Base-by-base conservation (phyloP, 2,797 vertebrate genomes). In the Zalophus californianus region DNA sequence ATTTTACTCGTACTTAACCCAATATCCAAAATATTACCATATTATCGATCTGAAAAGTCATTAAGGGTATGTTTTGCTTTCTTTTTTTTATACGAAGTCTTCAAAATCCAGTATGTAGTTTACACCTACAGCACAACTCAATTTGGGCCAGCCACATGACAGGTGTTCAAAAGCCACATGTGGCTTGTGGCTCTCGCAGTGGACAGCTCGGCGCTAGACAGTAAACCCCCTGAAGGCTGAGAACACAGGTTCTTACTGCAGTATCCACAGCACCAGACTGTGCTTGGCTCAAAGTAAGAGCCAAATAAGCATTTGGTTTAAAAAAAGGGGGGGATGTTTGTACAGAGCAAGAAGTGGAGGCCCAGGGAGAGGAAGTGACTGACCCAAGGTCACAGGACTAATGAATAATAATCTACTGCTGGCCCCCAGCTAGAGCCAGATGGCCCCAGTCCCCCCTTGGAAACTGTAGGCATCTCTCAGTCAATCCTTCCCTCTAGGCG, bases 101-200 rank as follows among this genome's bases (percentile, higher is more conserved):
- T 95, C 54, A 73, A 54, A 83, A 60, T 27, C 52, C 38, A 29
- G 1, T 32, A 3, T 73, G 7, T 72, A 56, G 68, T 50, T 68
- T 58, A 52, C 3, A 77, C 8, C 15, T 38, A 54, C 14, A 85
- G 35, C 2, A 5, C 38, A 70, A 70, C 23, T 25, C 75, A n/a
- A 0, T 32, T n/a, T 52, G 20, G 60, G 50, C n/a, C 13, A 1
- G 7, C 18, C 48, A 18, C 38, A 44, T 70, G 52, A 38, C 66
- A 50, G 5, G 35, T 60, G 12, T 44, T 78, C n/a, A 5, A 0
- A 41, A 20, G 41, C 41, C 32, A 54, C 83, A 7, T 5, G 16
- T 35, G 25, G 5, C 70, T 35, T 8, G 0, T 35, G 23, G 38
- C 21, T 7, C 1, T 52, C 66, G 7, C 1, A 27, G 38, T 27